Evolutionary conservation across 2,113 vertebrate species (phyloP), one percentile per base, ranked within the genome.

Genomic region (Saimiri boliviensis): DNA sequence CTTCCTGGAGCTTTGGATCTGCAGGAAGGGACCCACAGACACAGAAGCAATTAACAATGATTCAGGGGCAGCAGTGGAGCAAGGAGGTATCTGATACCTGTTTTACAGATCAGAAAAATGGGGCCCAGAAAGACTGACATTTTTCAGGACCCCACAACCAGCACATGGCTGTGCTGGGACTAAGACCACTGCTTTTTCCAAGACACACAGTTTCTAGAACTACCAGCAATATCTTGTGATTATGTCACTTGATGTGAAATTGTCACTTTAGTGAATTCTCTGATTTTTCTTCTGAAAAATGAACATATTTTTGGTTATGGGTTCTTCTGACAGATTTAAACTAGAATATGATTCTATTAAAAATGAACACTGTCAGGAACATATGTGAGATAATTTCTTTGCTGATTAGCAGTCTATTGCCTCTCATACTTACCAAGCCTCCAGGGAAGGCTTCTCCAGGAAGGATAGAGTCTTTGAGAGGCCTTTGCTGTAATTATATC

Each of bases 381-480:
- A 14, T 90, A 87, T 90, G 27, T 87, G 91, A 96, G 97, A 94
- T 96, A 92, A 83, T 79, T 98, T 96, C 94, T 96, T 96, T 87
- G 77, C 95, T 98, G 97, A 98, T 98, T 97, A 97, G 88, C 54
- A 70, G 42, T 77, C 88, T 77, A 27, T 97, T 98, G 97, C 95
- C 91, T 97, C 60, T 83, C 1, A 54, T 2, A 27, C 14, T 97
- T 95, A 91, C 84, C 21, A 2, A 81, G 89, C 87, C 97, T 97
- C 58, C 86, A 84, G 90, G 71, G 94, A 97, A 94, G 95, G 49
- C 93, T 98, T 98, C 88, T 97, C 80, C 81, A 83, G 42, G 88
- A 96, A 97, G 96, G 66, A 58, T 30, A 77, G 10, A 93, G 13
- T 58, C 35, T 58, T 93, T 94, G 93, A 95, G 97, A 97, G 97